These are phyloP conservation scores for Schrankia costaestrigalis DNA, from an alignment of 2,888 invertebrate genomes.

Conservation along the genomic window DNA sequence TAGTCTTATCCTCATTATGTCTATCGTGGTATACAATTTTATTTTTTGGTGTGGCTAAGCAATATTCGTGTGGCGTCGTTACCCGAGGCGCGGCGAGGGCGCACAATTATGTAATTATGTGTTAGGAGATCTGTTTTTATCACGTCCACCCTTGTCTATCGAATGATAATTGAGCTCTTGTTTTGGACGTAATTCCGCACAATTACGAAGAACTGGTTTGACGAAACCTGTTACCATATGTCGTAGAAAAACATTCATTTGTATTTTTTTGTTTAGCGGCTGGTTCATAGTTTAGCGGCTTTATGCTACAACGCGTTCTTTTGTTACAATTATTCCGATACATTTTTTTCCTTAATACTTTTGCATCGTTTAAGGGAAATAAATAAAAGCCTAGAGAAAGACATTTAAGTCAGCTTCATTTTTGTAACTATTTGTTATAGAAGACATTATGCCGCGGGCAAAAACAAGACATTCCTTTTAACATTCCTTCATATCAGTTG, in stretches of 20 bases:
- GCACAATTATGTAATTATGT: slow-evolving; percentile 80
- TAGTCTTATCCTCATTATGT: slow-evolving; percentile 34
- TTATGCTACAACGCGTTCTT: too few species aligned
- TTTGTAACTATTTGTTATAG: too few species aligned
- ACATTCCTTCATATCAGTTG: too few species aligned
- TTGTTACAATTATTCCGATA: too few species aligned
- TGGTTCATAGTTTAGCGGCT: too few species aligned
- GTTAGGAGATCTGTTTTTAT: slow-evolving; percentile 80
- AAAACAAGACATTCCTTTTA: too few species aligned
- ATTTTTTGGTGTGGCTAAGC: slow-evolving; percentile 65
- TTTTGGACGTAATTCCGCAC: slow-evolving; percentile 68
- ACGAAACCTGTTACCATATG: slow-evolving; percentile 47
- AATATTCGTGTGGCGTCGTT: slow-evolving; percentile 75
- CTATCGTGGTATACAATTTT: slow-evolving; percentile 42
- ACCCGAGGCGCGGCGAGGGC: slow-evolving; percentile 64
- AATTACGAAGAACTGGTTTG: slow-evolving; percentile 41
- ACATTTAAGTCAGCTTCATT: too few species aligned
- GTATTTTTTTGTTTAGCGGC: not conserved
- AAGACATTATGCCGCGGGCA: too few species aligned
- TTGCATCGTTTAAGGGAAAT: too few species aligned
- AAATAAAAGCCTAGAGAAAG: too few species aligned
- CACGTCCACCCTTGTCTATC: slow-evolving; percentile 80
- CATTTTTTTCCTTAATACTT: too few species aligned
- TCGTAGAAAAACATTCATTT: slow-evolving; percentile 6
- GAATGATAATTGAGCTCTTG: slow-evolving; percentile 74